Base-by-base conservation (phyloP, 1,140 invertebrate species). In the Drosophila varians region DNA sequence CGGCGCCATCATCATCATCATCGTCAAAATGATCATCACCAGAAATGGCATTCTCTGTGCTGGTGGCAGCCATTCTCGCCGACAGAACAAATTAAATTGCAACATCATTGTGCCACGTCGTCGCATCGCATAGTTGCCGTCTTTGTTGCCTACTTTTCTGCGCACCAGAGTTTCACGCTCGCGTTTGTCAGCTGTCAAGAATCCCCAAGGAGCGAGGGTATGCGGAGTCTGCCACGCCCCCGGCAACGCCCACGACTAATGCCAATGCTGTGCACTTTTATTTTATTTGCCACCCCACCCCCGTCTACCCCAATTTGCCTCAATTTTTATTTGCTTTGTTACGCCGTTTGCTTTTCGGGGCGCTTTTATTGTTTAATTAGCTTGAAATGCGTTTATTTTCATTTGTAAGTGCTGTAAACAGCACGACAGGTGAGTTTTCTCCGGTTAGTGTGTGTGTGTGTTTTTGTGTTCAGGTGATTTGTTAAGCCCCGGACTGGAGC, bases 351-450 rank as follows among this genome's bases (percentile, higher is more conserved):
- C 57, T 72, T 76, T 86, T 53, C 31, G 58, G 58, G 46, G 14
- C 61, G 58, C 76, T 87, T 80, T 86, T 86, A 80, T 86, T 86
- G 82, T 86, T 87, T 86, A 86, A 86, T 86, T 86, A 86, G 80
- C 80, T 69, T 86, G 80, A 86, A 87, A 86, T 77, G 84, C 82
- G 80, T 86, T 84, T 84, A 84, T 84, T 86, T 86, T 86, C 82
- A 65, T 76, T 86, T 60, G 61, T 60, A 80, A 86, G 82, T 87
- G 80, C 42, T 74, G 80, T 80, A 87, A 86, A 80, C 80, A 87
- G 75, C 45, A 65, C 34, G 72, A 66, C 53, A 69, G 62, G 54
- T 61, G 76, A 61, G 58, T 31, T 21, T n/a, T 38, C 52, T 31
- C 28, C 31, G 34, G 46, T 25, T 9, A n/a, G 18, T 23, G 42